Conservation (phyloP, 2,888 invertebrate species). For the Harmothoe impar region DNA sequence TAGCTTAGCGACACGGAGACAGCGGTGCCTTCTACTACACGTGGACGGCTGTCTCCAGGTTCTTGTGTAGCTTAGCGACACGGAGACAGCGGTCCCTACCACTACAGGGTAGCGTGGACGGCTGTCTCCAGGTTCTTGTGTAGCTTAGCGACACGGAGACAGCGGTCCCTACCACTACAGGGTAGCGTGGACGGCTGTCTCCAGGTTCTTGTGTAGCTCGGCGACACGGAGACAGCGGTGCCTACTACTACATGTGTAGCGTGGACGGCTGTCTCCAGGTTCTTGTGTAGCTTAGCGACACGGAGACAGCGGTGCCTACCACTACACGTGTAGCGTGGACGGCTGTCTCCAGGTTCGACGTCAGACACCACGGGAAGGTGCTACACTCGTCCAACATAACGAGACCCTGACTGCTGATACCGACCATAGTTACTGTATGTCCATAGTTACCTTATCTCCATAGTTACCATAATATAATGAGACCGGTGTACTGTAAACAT, state of each 20-base stretch:
- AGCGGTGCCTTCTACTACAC: background rate
- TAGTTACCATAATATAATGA: too few species aligned
- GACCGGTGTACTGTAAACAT: too few species aligned
- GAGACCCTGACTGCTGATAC: background rate
- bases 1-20: conserved; percentile 15
- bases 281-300: conserved; percentile 34
- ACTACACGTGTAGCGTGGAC: background rate
- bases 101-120: background rate
- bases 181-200: background rate
- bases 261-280: background rate
- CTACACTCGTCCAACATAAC: conserved; percentile 13
- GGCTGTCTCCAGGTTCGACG: background rate
- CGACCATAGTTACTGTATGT: too few species aligned
- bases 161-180: background rate
- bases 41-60: background rate
- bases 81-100: background rate
- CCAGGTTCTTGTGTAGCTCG: conserved; percentile 16
- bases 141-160: conserved; percentile 25
- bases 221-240: background rate
- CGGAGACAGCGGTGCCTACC: background rate
- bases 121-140: conserved; percentile 8
- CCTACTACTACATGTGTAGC: background rate
- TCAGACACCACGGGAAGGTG: conserved; percentile 30
- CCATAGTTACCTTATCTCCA: too few species aligned
- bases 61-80: conserved; percentile 34